These are phyloP conservation scores for Drosophila fuyamai DNA, from an alignment of 1,140 invertebrate species.

Conservation along the genomic window DNA sequence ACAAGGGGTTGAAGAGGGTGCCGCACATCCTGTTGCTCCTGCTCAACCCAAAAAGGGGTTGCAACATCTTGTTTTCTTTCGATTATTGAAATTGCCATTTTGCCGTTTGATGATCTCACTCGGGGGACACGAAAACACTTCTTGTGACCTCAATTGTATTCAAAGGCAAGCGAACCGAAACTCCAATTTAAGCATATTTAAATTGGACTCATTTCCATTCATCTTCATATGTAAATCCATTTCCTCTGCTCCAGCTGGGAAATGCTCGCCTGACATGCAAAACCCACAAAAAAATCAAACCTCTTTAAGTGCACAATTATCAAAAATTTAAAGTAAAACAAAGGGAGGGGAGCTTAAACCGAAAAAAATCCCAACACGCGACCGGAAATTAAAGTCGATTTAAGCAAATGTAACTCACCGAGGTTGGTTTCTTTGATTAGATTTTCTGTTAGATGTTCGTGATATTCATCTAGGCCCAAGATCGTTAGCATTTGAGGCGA, in stretches of 20 bases:
- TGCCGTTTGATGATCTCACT: slow-evolving; percentile 66
- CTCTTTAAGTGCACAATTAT: slow-evolving; percentile 71
- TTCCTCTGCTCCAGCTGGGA: slow-evolving; percentile 63
- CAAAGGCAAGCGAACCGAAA: slow-evolving; percentile 19
- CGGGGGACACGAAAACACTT: slow-evolving; percentile 33
- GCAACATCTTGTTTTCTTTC: slow-evolving; percentile 82
- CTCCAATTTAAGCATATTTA: slow-evolving; percentile 51
- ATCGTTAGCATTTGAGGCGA: slow-evolving; percentile 44
- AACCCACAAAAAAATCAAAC: slow-evolving; percentile 51
- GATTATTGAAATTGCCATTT: slow-evolving; percentile 80
- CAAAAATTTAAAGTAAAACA: slow-evolving; percentile 70
- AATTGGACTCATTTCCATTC: slow-evolving; percentile 59
- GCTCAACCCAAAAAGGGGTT: slow-evolving; percentile 9
- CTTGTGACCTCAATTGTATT: slow-evolving; percentile 69
- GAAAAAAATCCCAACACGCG: slow-evolving; percentile 63
- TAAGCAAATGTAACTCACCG: slow-evolving; percentile 62
- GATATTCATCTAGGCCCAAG: slow-evolving; percentile 19
- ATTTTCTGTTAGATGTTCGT: slow-evolving; percentile 39
- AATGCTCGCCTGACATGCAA: slow-evolving; percentile 74
- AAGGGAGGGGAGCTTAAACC: slow-evolving; percentile 12
- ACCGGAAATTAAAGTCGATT: slow-evolving; percentile 81
- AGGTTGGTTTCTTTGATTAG: slow-evolving; percentile 55
- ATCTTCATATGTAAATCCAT: slow-evolving; percentile 82
- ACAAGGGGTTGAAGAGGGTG: slow-evolving; percentile 43
- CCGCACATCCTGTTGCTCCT: slow-evolving; percentile 49